Evolutionary conservation across 2,113 vertebrate genomes (phyloP), one percentile per base, ranked within the genome.

Genomic region (Eulemur macaco): DNA sequence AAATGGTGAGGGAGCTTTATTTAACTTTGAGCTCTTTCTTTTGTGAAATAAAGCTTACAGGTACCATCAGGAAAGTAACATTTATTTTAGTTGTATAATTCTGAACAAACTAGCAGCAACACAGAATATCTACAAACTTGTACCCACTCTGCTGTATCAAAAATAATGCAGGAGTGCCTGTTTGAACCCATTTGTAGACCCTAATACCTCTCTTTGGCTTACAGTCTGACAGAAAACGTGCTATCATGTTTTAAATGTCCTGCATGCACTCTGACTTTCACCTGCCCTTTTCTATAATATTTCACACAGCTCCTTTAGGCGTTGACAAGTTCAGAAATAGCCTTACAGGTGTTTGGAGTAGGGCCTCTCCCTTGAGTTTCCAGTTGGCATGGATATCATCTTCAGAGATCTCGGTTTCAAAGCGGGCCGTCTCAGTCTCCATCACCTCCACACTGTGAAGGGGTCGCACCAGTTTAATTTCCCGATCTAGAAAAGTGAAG

Each of bases 341-440:
- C 91, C 99, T 99, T 99, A 99, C 99, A 95, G 99, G 96, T 97
- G 99, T 99, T 4, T 99, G 98, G 97, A 99, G 99, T 45, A 99
- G 97, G 0, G 98, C 93, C 52, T 99, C 99, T 97, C 99, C 99
- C 98, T 99, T 99, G 94, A 99, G 98, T 85, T 99, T 99, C 99
- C 99, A 99, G 88, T 97, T 98, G 69, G 98, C 99, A 39, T 99
- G 99, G 42, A 99, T 97, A 93, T 99, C 99, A 11, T 99, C 99
- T 96, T 99, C 99, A 8, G 99, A 99, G 92, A 99, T 99, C 98
- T 99, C 99, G 0, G 99, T 99, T 97, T 99, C 99, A 98, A 99
- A 99, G 86, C 97, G 99, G 78, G 99, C 99, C 0, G 99, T 99
- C 98, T 99, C 99, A 0, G 99, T 99, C 98, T 99, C 99, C n/a